These are phyloP conservation scores for Ochotona curzoniae DNA, from an alignment of 2,113 vertebrate genomes.

Conservation along the genomic window DNA sequence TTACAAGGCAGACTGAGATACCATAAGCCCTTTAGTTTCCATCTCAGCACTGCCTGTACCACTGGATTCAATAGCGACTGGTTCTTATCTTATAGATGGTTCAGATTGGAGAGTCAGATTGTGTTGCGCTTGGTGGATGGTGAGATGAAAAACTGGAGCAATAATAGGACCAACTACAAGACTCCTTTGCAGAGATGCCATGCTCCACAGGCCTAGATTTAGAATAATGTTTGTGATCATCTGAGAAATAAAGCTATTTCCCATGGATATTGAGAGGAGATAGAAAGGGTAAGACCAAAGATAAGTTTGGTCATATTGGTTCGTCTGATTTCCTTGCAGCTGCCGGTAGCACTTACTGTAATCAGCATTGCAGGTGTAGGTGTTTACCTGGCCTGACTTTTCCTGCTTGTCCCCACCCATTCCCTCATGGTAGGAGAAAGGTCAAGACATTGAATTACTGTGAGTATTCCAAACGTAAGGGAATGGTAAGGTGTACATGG, in stretches of 20 bases:
- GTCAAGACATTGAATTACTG: constrained; percentile 44
- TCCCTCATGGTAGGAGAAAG: not conserved
- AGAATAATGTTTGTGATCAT: constrained; percentile 68
- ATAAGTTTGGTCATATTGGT: constrained; percentile 46
- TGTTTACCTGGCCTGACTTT: constrained; percentile 51
- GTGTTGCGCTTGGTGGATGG: constrained; percentile 40
- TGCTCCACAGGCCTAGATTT: constrained; percentile 58
- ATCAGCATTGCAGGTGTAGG: not conserved
- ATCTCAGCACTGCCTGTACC: not conserved
- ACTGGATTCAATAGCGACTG: not conserved
- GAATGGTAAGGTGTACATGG: not conserved
- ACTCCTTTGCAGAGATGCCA: not conserved
- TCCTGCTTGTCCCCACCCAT: not conserved
- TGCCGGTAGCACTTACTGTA: not conserved
- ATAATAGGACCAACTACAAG: constrained; percentile 44
- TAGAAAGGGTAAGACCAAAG: constrained; percentile 13
- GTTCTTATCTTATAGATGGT: constrained; percentile 43
- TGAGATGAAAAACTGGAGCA: constrained; percentile 49
- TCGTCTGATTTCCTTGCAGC: not conserved
- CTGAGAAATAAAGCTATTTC: constrained; percentile 67
- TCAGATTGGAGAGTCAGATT: constrained; percentile 45
- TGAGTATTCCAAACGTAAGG: not conserved
- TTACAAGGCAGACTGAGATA: not conserved
- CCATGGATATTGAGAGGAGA: constrained; percentile 26
- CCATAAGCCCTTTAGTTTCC: not conserved